Conservation (phyloP, 2,888 invertebrate genomes). For the Calliopum simillimum region DNA sequence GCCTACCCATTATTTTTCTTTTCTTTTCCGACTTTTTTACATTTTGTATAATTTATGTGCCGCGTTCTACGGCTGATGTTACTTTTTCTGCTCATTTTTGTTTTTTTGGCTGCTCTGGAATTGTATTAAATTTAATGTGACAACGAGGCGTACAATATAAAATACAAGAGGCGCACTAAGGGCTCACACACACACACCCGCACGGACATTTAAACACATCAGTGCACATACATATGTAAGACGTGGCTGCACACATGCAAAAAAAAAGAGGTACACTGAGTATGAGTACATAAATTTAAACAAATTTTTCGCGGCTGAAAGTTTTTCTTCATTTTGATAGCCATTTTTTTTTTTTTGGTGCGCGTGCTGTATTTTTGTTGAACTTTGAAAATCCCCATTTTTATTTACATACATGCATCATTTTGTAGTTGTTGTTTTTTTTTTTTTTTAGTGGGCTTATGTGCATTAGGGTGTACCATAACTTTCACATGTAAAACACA, state of each 20-base stretch:
- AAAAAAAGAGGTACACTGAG: slow-evolving; percentile 12
- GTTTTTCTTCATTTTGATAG: neutral
- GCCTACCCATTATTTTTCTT: neutral
- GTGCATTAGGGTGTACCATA: too few relatives aligned
- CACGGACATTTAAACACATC: neutral
- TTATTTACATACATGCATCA: slow-evolving; percentile 1
- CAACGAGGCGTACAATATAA: slow-evolving; percentile 10
- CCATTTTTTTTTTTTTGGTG: too few relatives aligned
- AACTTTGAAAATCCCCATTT: neutral
- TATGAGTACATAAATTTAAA: slow-evolving; percentile 25
- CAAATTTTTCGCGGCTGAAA: slow-evolving; percentile 27
- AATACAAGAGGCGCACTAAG: neutral
- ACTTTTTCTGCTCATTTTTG: too few relatives aligned
- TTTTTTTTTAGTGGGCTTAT: too few relatives aligned
- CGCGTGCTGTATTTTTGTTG: neutral
- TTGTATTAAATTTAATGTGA: slow-evolving; percentile 17
- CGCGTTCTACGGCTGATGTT: neutral
- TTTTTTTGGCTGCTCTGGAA: neutral
- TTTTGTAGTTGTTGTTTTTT: too few relatives aligned
- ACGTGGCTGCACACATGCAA: neutral
- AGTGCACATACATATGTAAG: neutral
- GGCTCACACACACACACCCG: slow-evolving; percentile 2
- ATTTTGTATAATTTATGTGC: too few relatives aligned
- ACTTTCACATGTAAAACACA: too few relatives aligned
- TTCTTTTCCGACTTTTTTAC: neutral